A percentile compares a stretch with the other conserved stretches of the same genome.
Conservation (phyloP, 2,888 invertebrate genomes). For the Bellardia pandia region DNA sequence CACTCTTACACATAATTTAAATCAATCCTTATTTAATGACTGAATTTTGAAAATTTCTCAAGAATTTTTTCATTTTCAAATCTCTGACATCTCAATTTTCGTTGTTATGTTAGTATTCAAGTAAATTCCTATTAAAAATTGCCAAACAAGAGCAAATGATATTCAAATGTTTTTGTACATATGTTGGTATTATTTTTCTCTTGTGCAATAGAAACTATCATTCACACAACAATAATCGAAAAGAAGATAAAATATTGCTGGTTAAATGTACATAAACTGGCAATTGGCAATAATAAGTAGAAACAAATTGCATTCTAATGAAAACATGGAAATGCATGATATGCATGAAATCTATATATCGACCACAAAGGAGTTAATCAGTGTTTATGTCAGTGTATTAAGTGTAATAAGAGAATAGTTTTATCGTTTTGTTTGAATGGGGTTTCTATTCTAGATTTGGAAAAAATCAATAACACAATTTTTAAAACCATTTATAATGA, state of each 20-base stretch:
- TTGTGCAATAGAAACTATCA: not conserved
- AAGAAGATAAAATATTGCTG: not conserved
- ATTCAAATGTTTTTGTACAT: too few relatives aligned
- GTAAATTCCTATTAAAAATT: too few relatives aligned
- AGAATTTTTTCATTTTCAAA: too few relatives aligned
- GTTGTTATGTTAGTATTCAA: too few relatives aligned
- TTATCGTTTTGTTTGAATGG: not conserved
- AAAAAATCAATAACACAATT: not conserved
- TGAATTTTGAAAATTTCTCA: too few relatives aligned
- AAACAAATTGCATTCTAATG: not conserved
- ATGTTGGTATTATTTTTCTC: too few relatives aligned
- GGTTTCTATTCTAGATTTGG: not conserved
- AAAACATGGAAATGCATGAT: not conserved
- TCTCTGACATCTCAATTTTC: too few relatives aligned
- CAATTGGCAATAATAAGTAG: not conserved
- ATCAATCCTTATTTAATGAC: too few relatives aligned
- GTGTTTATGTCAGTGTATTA: not conserved
- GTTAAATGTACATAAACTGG: slow-evolving; percentile 2
- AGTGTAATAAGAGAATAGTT: not conserved
- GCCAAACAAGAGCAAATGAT: too few relatives aligned
- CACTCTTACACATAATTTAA: too few relatives aligned
- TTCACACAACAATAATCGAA: not conserved
- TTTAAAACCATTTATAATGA: not conserved
- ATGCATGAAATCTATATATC: not conserved
- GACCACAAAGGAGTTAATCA: slow-evolving; percentile 36